Percentiles rank a stretch among this genome's conserved stretches.
Conservation (phyloP, 1,140 invertebrate genomes). For the Chelonus insularis region DNA sequence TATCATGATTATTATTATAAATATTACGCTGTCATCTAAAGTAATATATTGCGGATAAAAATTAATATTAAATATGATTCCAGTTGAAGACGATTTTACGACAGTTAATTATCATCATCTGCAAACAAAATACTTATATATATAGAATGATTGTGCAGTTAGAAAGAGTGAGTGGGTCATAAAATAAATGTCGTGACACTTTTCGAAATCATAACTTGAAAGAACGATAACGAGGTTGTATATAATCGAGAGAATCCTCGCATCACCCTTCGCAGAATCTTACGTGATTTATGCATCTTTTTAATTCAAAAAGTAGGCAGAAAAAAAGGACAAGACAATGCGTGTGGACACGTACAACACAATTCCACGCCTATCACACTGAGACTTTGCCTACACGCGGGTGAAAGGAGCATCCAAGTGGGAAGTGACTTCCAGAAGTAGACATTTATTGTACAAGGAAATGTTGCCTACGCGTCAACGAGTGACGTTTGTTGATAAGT, state of each 20-base stretch:
- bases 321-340: conserved; percentile 18
- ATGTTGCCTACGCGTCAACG: conserved; percentile 12
- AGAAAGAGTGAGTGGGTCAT: background rate
- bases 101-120: too few relatives aligned
- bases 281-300: conserved; percentile 22
- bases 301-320: conserved; percentile 13
- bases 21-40: too few relatives aligned
- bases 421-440: conserved; percentile 23
- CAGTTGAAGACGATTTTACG: too few relatives aligned
- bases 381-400: conserved; percentile 22
- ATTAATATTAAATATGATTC: too few relatives aligned
- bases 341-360: background rate
- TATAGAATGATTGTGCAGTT: too few relatives aligned
- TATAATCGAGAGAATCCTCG: background rate
- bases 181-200: conserved; percentile 12
- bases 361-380: conserved; percentile 16
- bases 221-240: conserved; percentile 12
- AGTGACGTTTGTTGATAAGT: conserved; percentile 9
- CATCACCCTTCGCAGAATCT: background rate
- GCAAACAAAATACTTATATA: too few relatives aligned
- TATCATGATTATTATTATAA: too few relatives aligned
- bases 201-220: background rate
- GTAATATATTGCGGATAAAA: too few relatives aligned
- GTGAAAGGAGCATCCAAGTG: conserved; percentile 28
- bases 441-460: conserved; percentile 13